Evolutionary conservation across 1,140 invertebrate species (phyloP), one percentile per base, ranked within the genome.

Genomic region (Ephestia elutella): DNA sequence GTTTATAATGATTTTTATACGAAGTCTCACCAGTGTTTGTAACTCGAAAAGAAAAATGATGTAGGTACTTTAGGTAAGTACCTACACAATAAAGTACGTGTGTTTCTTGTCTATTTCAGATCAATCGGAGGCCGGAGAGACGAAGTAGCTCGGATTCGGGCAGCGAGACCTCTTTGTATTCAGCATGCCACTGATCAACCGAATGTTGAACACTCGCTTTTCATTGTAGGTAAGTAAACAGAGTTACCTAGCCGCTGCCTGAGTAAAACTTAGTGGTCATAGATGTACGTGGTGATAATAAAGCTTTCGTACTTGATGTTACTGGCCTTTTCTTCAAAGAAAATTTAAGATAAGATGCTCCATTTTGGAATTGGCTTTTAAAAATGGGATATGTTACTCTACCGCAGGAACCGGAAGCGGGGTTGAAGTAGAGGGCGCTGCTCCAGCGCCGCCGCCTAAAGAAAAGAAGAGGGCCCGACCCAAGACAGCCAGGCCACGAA

Each of bases 91-190:
- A 25, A 25, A 25, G 21, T 3, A 44, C 0, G 15, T 44, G n/a
- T 4, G 1, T 44, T 44, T 2, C 38, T 32, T 32, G 7, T 32
- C 11, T 32, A 7, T 44, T 15, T 1, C 54, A 78, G 78, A 0
- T 71, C 71, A 0, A 60, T 75, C 11, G 68, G 56, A 17, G 62
- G 57, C 2, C 54, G 66, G 10, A 60, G 65, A 32, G 73, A 84
- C 5, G 71, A 79, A 15, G 55, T 53, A 0, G 69, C 63, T 8
- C 62, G 70, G 3, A 62, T 86, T 17, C 71, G 56, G 55, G 75
- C 77, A 10, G 80, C 73, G 3, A 62, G 84, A 0, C 84, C 84
- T 0, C 65, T 86, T 0, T 87, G 84, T 35, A 85, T 87, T 30
- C 69, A 80, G 49, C 63, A 82, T n/a, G 84, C 84, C 7, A 78